Percentiles rank a stretch among this genome's conserved stretches.
These are phyloP conservation scores for Apteryx owenii DNA, from an alignment of 2,113 vertebrate genomes.

Conservation along the genomic window DNA sequence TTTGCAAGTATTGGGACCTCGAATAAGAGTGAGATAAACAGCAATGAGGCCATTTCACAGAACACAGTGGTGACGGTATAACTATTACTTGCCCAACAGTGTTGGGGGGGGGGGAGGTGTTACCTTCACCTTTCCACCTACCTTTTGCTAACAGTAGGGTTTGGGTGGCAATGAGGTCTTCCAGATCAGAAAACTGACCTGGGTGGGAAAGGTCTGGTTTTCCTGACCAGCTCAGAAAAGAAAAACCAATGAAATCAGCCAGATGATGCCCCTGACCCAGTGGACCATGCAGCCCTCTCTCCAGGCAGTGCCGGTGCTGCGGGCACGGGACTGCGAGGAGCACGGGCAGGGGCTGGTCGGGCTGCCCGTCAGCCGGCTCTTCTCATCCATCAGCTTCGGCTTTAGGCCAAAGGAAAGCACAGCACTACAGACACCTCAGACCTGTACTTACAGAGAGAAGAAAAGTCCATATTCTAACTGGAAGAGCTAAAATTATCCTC, in stretches of 20 bases:
- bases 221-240: background rate
- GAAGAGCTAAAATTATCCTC: background rate
- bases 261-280: background rate
- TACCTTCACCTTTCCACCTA: background rate
- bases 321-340: too few relatives aligned
- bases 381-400: background rate
- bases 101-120: background rate
- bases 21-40: background rate
- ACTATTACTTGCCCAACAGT: background rate
- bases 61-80: background rate
- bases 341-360: background rate
- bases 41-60: background rate
- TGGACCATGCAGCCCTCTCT: background rate
- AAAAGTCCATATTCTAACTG: background rate
- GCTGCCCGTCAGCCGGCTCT: too few relatives aligned
- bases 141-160: background rate
- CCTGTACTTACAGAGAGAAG: background rate
- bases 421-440: background rate
- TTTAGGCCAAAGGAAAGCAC: background rate
- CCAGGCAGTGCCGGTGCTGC: background rate
- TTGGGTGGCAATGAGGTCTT: background rate
- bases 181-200: background rate
- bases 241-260: background rate
- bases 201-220: background rate
- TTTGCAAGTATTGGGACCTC: background rate